A percentile compares a stretch with the other conserved stretches of the same genome.
Conservation (phyloP, 2,797 vertebrate species). For the Carapus acus region DNA sequence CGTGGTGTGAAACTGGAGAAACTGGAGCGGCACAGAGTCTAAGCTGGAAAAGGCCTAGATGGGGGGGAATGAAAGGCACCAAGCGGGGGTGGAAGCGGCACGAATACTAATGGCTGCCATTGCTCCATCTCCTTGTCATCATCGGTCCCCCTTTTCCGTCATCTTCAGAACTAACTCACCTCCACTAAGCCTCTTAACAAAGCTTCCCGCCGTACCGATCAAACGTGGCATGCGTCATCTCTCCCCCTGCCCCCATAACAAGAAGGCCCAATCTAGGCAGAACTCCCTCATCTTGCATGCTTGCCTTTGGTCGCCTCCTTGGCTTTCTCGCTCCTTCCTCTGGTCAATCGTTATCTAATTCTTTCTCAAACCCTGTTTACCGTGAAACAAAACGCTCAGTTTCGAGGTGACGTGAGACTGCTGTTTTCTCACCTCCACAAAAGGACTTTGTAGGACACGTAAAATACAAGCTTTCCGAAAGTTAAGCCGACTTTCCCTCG, state of each 20-base stretch:
- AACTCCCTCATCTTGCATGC: constrained; percentile 56
- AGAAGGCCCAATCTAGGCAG: constrained; percentile 48
- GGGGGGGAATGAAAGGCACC: constrained; percentile 62
- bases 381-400: constrained; percentile 51
- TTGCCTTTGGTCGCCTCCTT: constrained; percentile 55
- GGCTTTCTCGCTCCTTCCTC: constrained; percentile 35
- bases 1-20: constrained; percentile 64
- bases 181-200: constrained; percentile 58
- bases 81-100: constrained; percentile 24
- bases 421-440: constrained; percentile 41
- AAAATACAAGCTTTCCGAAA: constrained; percentile 39
- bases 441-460: constrained; percentile 28
- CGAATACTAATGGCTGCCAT: constrained; percentile 44
- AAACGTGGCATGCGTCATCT: constrained; percentile 60
- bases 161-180: constrained; percentile 56
- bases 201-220: constrained; percentile 58
- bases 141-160: constrained; percentile 33
- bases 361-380: constrained; percentile 49
- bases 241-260: constrained; percentile 51
- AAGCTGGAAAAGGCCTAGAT: constrained; percentile 60
- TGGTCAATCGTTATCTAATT: constrained; percentile 51
- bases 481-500: constrained; percentile 51
- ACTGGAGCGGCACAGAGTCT: constrained; percentile 66
- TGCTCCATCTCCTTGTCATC: constrained; percentile 43
- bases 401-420: constrained; percentile 41